phyloP scores from a whole-genome alignment of 2,113 vertebrate genomes.

The Catharus minimus region DNA sequence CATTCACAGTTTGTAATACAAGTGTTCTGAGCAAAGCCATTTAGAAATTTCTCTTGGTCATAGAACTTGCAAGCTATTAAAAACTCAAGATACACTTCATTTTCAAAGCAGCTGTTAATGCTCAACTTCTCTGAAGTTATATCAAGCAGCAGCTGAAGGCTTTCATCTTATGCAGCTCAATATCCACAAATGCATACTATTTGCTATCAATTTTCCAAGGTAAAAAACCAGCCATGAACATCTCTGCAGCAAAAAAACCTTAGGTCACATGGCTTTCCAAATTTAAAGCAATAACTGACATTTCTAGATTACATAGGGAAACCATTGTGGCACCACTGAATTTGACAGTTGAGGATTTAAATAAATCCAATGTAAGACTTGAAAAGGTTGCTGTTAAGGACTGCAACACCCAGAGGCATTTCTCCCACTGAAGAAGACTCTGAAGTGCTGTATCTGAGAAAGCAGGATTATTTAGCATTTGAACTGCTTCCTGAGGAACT shows the following conservation, averaged over 20 bases:
- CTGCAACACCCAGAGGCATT: background rate
- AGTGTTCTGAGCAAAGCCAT: background rate
- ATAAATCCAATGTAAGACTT: background rate
- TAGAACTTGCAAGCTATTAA: background rate
- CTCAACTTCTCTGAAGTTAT: background rate
- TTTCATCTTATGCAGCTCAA: background rate
- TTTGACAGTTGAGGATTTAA: background rate
- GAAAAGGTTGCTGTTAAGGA: background rate
- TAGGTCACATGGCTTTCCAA: background rate
- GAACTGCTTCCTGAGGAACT: background rate
- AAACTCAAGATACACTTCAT: background rate
- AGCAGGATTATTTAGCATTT: background rate
- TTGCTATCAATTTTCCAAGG: background rate
- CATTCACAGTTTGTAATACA: background rate
- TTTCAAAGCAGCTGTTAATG: background rate
- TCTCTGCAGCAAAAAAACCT: background rate
- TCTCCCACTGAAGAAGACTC: background rate
- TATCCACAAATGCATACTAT: background rate
- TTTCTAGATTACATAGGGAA: background rate
- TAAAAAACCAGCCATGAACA: background rate
- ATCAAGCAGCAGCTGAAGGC: background rate
- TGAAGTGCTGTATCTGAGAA: background rate
- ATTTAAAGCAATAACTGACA: rapidly evolving
- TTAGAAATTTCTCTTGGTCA: background rate
- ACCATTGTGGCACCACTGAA: background rate